Evolutionary conservation across 2,888 invertebrate genomes (phyloP).

Genomic region (Patella depressa): DNA sequence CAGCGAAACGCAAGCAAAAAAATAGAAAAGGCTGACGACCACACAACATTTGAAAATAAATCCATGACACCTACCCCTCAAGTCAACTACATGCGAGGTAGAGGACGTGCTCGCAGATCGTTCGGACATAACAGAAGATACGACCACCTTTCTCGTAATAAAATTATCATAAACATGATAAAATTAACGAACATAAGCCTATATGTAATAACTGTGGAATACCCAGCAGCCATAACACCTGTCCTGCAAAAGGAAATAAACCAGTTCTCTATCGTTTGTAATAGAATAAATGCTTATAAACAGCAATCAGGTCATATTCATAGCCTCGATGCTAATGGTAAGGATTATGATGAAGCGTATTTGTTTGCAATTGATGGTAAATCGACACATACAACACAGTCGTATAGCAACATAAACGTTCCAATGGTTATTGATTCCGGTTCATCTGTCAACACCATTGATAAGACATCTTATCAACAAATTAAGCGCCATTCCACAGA

Average conservation of each 20-base stretch:
- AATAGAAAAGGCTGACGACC: neutral
- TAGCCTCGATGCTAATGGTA: neutral
- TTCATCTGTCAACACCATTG: constrained; percentile 27
- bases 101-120: neutral
- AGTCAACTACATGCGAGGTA: too few species aligned
- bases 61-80: too few species aligned
- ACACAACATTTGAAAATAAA: too few species aligned
- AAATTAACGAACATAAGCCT: neutral
- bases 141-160: neutral
- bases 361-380: neutral
- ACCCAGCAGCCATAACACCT: constrained; percentile 13
- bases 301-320: constrained; percentile 26
- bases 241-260: constrained; percentile 21
- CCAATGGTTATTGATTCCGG: constrained; percentile 27
- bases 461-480: constrained; percentile 1
- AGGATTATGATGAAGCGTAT: neutral
- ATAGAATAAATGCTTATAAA: too few species aligned
- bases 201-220: constrained; percentile 25
- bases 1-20: constrained; percentile 12
- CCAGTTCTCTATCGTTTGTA: constrained; percentile 11
- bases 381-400: neutral
- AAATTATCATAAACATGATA: neutral
- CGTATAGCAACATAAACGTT: constrained; percentile 10
- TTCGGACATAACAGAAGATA: neutral
- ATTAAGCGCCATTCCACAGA: constrained; percentile 25